phyloP scores from a whole-genome alignment of 2,113 vertebrate genomes.

The Prinia subflava region DNA sequence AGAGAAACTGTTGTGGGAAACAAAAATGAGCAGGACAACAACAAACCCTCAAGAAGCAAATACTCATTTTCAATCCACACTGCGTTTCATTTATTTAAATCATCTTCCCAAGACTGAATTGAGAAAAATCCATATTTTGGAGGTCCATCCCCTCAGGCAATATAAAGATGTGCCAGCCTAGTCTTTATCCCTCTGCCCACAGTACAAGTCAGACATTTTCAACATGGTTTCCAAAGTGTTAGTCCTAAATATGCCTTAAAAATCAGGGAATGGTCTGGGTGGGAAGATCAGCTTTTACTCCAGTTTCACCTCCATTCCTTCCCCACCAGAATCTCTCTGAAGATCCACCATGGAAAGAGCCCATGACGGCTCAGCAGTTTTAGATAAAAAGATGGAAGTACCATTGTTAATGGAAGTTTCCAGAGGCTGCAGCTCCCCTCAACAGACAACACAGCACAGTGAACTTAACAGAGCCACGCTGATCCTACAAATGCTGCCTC shows the following conservation, averaged over 20 bases:
- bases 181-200: background rate
- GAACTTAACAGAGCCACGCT: rapidly evolving
- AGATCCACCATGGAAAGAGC: background rate
- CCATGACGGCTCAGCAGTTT: background rate
- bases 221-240: background rate
- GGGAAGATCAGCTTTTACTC: background rate
- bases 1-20: background rate
- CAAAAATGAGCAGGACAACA: background rate
- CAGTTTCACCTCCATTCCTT: background rate
- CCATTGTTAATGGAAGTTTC: background rate
- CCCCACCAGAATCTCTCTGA: background rate
- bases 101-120: background rate
- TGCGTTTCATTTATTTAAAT: background rate
- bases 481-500: background rate
- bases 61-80: background rate
- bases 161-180: rapidly evolving
- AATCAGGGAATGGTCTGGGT: background rate
- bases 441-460: background rate
- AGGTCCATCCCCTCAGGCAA: background rate
- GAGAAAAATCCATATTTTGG: rapidly evolving
- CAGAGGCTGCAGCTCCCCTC: background rate
- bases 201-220: background rate
- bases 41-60: background rate
- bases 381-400: background rate
- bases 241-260: background rate